phyloP scores from a whole-genome alignment of 2,888 invertebrate species.

The Sturmia bella region DNA sequence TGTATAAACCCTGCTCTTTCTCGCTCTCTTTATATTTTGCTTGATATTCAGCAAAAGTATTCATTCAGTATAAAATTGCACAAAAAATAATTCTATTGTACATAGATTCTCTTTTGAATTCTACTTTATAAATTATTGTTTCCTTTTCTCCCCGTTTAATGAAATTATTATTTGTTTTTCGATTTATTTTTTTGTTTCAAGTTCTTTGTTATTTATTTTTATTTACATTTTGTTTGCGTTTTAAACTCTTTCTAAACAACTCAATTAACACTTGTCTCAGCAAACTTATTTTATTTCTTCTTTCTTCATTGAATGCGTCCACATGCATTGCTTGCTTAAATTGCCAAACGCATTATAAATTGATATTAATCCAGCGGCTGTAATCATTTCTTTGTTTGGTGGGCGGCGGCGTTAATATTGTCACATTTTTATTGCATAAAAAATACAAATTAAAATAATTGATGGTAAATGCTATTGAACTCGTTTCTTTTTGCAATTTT shows the following conservation, averaged over 20 bases:
- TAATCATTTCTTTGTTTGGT: slow-evolving; percentile 20
- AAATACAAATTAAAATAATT: neutral
- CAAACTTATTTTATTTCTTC: neutral
- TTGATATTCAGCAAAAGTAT: neutral
- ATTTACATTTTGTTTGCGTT: neutral
- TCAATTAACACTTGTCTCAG: slow-evolving; percentile 53
- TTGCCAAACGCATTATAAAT: slow-evolving; percentile 26
- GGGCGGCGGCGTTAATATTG: slow-evolving; percentile 28
- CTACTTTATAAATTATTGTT: slow-evolving; percentile 6
- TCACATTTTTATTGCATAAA: neutral
- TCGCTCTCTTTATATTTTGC: neutral
- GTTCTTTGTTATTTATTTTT: slow-evolving; percentile 35
- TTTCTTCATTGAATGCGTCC: slow-evolving; percentile 15
- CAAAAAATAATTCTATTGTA: slow-evolving; percentile 17
- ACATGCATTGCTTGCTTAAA: neutral
- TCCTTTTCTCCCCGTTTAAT: slow-evolving; percentile 1
- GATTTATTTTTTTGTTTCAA: slow-evolving; percentile 43
- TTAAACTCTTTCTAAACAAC: slow-evolving; percentile 47
- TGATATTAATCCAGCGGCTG: slow-evolving; percentile 16
- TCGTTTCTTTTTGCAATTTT: neutral
- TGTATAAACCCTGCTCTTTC: neutral
- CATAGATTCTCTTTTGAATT: slow-evolving; percentile 19
- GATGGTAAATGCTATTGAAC: slow-evolving; percentile 34
- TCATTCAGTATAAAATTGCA: slow-evolving; percentile 11
- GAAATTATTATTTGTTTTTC: neutral